phyloP scores from a whole-genome alignment of 2,888 invertebrate genomes.

The Dexiosoma caninum region DNA sequence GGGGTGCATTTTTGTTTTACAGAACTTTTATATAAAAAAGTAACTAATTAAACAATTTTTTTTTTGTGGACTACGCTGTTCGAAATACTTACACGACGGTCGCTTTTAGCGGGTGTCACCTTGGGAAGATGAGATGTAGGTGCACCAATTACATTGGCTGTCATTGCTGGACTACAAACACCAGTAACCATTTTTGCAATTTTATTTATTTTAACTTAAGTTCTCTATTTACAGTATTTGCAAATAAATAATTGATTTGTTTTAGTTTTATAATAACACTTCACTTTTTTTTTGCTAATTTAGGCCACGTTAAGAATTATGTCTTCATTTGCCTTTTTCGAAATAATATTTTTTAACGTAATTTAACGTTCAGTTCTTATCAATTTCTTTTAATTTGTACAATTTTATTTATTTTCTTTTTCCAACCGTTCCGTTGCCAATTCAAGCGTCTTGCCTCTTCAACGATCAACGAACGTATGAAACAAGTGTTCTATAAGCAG shows the following conservation, averaged over 20 bases:
- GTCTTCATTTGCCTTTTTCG: conserved; percentile 23
- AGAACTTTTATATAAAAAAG: neutral
- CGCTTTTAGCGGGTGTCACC: conserved; percentile 75
- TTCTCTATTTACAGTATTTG: conserved; percentile 61
- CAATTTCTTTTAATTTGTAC: conserved; percentile 6
- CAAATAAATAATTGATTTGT: conserved; percentile 31
- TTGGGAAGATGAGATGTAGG: conserved; percentile 70
- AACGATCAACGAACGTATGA: conserved; percentile 75
- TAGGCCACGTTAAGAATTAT: neutral
- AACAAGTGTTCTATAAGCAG: conserved; percentile 72
- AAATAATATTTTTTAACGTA: conserved; percentile 58
- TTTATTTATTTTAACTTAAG: conserved; percentile 51
- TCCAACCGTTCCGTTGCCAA: conserved; percentile 41
- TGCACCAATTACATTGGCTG: conserved; percentile 73
- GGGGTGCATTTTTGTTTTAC: conserved; percentile 17
- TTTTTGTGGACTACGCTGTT: neutral
- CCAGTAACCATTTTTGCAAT: conserved; percentile 76
- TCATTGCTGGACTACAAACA: conserved; percentile 74
- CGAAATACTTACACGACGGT: conserved; percentile 77
- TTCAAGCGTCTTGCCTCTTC: conserved; percentile 63
- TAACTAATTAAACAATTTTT: neutral
- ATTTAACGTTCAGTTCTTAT: conserved; percentile 6
- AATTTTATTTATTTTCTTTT: conserved; percentile 28
- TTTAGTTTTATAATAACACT: conserved; percentile 50
- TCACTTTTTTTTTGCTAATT: conserved; percentile 62